phyloP scores from a whole-genome alignment of 2,113 vertebrate genomes.

The Uria lomvia region DNA sequence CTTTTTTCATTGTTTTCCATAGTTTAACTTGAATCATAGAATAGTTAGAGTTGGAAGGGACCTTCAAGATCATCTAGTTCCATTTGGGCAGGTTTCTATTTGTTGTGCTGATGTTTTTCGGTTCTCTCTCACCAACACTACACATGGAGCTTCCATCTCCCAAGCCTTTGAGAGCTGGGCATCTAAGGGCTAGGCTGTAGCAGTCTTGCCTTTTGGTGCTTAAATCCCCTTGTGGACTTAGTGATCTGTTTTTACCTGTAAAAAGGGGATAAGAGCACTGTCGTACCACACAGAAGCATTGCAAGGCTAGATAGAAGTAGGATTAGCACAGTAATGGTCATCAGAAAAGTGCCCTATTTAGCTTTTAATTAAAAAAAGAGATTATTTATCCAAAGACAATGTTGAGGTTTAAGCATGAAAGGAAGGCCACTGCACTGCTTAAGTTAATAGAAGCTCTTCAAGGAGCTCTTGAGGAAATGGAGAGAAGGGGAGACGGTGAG shows the following conservation, averaged over 20 bases:
- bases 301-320: background rate
- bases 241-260: background rate
- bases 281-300: background rate
- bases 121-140: background rate
- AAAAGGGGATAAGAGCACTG: background rate
- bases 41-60: background rate
- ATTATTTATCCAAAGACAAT: background rate
- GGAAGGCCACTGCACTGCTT: background rate
- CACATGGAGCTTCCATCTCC: background rate
- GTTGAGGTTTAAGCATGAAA: background rate
- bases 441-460: background rate
- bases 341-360: background rate
- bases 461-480: background rate
- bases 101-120: background rate
- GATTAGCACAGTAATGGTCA: background rate
- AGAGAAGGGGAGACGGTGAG: background rate
- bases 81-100: background rate
- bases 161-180: background rate
- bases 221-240: background rate
- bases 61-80: background rate
- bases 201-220: background rate
- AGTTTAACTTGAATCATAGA: background rate
- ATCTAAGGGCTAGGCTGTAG: background rate
- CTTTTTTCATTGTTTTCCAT: background rate
- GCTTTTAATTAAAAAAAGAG: background rate